Percentiles rank a stretch among this genome's conserved stretches.
Conservation (phyloP, 1,140 invertebrate species). For the Drosophila hydei region DNA sequence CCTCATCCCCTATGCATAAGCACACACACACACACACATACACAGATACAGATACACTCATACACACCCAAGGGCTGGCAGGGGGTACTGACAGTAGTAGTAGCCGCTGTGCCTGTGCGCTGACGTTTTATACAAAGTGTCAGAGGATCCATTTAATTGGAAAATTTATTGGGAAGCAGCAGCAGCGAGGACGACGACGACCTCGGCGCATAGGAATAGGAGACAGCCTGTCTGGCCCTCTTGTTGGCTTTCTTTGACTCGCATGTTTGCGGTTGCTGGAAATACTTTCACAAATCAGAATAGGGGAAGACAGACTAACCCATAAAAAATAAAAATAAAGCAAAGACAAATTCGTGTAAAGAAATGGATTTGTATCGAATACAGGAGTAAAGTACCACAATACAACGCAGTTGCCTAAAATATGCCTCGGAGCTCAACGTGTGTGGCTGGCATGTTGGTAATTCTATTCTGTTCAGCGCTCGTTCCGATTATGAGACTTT, state of each 20-base stretch:
- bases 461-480: constrained; percentile 45
- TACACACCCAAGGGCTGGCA: constrained; percentile 31
- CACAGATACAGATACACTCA: constrained; percentile 16
- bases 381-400: constrained; percentile 42
- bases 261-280: constrained; percentile 73
- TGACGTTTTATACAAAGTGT: constrained; percentile 67
- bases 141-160: constrained; percentile 80
- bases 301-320: constrained; percentile 5
- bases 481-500: constrained; percentile 58
- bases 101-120: constrained; percentile 39
- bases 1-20: constrained; percentile 66
- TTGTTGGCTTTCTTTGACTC: constrained; percentile 63
- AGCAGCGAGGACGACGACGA: not conserved
- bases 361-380: constrained; percentile 51
- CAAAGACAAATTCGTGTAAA: constrained; percentile 62
- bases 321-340: constrained; percentile 40
- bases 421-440: constrained; percentile 33
- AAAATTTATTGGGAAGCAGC: constrained; percentile 73
- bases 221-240: constrained; percentile 76
- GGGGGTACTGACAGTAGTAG: constrained; percentile 62
- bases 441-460: constrained; percentile 57
- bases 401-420: constrained; percentile 35
- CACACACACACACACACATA: constrained; percentile 26
- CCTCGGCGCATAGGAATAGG: constrained; percentile 28
- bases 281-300: constrained; percentile 56